Base-by-base conservation (phyloP, 2,797 vertebrate species). In the Chelon labrosus region DNA sequence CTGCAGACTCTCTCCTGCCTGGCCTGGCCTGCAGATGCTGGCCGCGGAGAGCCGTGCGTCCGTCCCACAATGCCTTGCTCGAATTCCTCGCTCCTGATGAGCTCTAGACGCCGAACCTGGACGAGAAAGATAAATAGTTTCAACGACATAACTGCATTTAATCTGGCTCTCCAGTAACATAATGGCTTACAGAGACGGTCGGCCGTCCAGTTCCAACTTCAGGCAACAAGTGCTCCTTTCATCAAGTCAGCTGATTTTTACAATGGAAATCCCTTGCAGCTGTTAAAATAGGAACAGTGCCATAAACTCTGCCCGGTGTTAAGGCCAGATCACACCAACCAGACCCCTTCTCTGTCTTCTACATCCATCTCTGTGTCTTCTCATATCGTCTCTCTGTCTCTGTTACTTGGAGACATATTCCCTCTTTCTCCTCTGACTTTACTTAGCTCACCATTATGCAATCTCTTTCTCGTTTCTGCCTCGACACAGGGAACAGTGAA, bases 181-280 rank as follows among this genome's bases (percentile, higher is more conserved):
- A 93, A 93, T 92, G 91, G 83, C 90, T 94, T 88, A 85, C 92
- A 92, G 93, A 93, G 90, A 88, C 55, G 64, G 62, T 75, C 19
- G 27, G 63, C 56, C 39, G 69, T 84, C 82, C 73, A 72, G 75
- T 57, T 88, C 84, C 87, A 84, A 85, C 90, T 90, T 78, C 84
- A 93, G 89, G 91, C 92, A 91, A 93, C 92, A 94, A 94, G 70
- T 82, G 46, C 85, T 90, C 88, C 92, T 95, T 95, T 93, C 71
- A 88, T 92, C 90, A 80, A 88, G 90, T 95, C 93, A 94, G 93
- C 93, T 95, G 94, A 91, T n/a, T 92, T 91, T 91, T 93, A 90
- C 86, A 90, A 92, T 94, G 94, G 93, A 95, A 95, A 96, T 95
- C 93, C 93, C 89, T 91, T 75, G 50, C 95, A 95, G 95, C 95